These are phyloP conservation scores for Apteryx mantelli DNA, from an alignment of 2,113 vertebrate species.

Conservation along the genomic window DNA sequence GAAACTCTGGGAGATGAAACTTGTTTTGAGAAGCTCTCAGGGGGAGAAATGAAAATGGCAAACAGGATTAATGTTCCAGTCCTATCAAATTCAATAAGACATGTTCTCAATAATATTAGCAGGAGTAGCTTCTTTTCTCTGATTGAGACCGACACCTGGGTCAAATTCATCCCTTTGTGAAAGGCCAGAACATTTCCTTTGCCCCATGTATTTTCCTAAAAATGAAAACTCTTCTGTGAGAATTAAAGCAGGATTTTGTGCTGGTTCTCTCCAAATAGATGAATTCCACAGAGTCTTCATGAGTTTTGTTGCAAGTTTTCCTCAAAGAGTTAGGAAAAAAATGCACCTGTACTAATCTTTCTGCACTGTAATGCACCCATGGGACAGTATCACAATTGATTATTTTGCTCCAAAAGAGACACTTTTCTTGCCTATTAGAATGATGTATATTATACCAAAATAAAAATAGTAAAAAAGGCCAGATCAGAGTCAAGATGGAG, in stretches of 20 bases:
- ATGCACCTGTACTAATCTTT: background rate
- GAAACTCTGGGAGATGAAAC: background rate
- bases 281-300: background rate
- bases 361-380: background rate
- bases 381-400: background rate
- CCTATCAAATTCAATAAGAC: background rate
- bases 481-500: background rate
- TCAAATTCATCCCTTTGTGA: background rate
- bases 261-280: background rate
- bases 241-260: background rate
- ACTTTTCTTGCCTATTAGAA: background rate
- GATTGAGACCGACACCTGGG: background rate
- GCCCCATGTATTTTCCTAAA: background rate
- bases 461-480: background rate
- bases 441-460: slow-evolving; percentile 58
- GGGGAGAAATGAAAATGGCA: background rate
- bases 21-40: background rate
- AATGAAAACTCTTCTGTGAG: background rate
- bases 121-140: background rate
- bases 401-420: background rate
- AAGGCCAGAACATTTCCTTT: background rate
- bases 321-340: background rate
- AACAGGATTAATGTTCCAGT: background rate
- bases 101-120: background rate
- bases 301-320: background rate